Conservation (phyloP, 23 tunicate species). For the Clavelina lepadiformis region DNA sequence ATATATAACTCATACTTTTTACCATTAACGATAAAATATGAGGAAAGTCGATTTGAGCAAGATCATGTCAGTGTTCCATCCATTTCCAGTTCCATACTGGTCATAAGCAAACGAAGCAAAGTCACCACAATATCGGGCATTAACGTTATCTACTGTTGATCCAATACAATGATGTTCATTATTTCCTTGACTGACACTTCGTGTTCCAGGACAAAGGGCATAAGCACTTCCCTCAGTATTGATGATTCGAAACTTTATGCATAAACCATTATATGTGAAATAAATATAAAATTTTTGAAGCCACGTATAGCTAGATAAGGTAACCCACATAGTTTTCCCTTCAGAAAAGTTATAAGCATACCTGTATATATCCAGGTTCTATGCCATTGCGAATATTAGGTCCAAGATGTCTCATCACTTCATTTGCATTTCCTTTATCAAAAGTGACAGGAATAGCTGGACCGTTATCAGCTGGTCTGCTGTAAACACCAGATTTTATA, state of each 20-base stretch:
- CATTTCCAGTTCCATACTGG: not conserved
- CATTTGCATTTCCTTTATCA: slow-evolving; percentile 33
- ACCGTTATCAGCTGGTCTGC: slow-evolving; percentile 17
- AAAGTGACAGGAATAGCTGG: slow-evolving; percentile 40
- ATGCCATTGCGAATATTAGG: not conserved
- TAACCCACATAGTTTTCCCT: too few species aligned
- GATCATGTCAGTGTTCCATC: not conserved
- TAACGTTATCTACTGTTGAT: slow-evolving; percentile 13
- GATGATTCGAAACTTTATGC: slow-evolving; percentile 27
- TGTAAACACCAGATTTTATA: slow-evolving; percentile 17
- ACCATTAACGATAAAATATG: slow-evolving; percentile 21
- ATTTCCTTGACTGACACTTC: not conserved
- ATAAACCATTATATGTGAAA: too few species aligned
- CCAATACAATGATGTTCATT: slow-evolving; percentile 26
- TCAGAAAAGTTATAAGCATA: too few species aligned
- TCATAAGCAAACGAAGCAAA: slow-evolving; percentile 11
- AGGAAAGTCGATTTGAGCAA: slow-evolving; percentile 5
- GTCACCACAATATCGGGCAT: slow-evolving; percentile 29
- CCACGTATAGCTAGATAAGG: too few species aligned
- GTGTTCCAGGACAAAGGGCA: slow-evolving; percentile 30
- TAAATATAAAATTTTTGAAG: too few species aligned
- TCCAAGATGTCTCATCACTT: slow-evolving; percentile 20
- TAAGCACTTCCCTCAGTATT: slow-evolving; percentile 16
- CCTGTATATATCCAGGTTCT: slow-evolving; percentile 51
- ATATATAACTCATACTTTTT: not conserved